These are phyloP conservation scores for Mythimna loreyi DNA, from an alignment of 2,888 invertebrate genomes.

Conservation along the genomic window DNA sequence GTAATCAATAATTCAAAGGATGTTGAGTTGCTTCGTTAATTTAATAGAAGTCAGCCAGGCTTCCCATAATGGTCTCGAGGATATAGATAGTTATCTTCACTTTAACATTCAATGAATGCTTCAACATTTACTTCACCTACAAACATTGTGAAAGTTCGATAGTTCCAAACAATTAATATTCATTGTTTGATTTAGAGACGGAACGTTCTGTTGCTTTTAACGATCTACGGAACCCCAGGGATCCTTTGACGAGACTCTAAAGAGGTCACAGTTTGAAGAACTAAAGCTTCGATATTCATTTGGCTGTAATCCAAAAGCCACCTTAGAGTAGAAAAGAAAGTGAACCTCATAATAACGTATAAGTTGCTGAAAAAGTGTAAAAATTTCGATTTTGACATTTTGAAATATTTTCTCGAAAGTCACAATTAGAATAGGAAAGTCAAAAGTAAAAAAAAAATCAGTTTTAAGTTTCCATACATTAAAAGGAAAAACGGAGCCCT, in stretches of 20 bases:
- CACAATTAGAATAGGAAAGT: too few relatives aligned
- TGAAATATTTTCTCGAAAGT: too few relatives aligned
- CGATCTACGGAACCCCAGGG: conserved; percentile 58
- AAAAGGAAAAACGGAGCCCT: too few relatives aligned
- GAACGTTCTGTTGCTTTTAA: conserved; percentile 63
- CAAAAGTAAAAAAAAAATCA: too few relatives aligned
- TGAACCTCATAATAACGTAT: too few relatives aligned
- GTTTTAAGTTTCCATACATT: too few relatives aligned
- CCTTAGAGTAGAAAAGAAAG: too few relatives aligned
- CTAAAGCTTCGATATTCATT: conserved; percentile 16
- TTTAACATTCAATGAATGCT: conserved; percentile 75
- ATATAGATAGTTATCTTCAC: conserved; percentile 71
- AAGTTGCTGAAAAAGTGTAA: too few relatives aligned
- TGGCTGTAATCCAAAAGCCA: background rate
- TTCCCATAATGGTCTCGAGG: conserved; percentile 51
- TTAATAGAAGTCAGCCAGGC: conserved; percentile 60
- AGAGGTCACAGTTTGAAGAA: conserved; percentile 12
- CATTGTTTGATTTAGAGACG: conserved; percentile 68
- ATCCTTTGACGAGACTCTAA: conserved; percentile 27
- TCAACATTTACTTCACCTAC: conserved; percentile 64
- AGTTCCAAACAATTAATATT: conserved; percentile 71
- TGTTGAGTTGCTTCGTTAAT: conserved; percentile 56
- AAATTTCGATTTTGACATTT: too few relatives aligned
- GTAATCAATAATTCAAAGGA: conserved; percentile 61
- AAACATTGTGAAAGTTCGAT: conserved; percentile 70